phyloP scores from a whole-genome alignment of 1,140 invertebrate genomes.

The Bilobella aurantiaca region DNA sequence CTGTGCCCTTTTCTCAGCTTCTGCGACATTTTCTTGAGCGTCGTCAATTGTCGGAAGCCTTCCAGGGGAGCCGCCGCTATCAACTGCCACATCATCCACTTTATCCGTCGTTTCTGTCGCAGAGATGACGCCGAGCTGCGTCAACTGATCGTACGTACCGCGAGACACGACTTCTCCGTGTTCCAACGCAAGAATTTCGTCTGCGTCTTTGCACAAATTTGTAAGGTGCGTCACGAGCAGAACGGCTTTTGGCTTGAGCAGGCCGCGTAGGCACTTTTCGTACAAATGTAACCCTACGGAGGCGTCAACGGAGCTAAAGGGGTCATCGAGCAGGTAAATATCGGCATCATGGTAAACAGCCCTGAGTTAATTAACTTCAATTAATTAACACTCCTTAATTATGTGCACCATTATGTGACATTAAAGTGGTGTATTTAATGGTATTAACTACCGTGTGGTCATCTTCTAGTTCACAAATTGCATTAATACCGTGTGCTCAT shows the following conservation, averaged over 20 bases:
- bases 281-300: slow-evolving; percentile 77
- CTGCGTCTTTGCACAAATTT: slow-evolving; percentile 61
- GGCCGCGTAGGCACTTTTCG: slow-evolving; percentile 66
- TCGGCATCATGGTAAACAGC: background rate
- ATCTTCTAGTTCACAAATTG: background rate
- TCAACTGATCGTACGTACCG: background rate
- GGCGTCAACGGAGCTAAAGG: slow-evolving; percentile 57
- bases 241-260: slow-evolving; percentile 70
- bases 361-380: background rate
- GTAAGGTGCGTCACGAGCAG: slow-evolving; percentile 78
- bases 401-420: background rate
- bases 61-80: background rate
- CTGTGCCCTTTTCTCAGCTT: too few relatives aligned
- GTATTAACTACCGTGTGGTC: too few relatives aligned
- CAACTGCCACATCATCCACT: background rate
- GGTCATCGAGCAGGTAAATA: too few relatives aligned
- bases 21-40: too few relatives aligned
- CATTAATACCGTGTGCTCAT: background rate
- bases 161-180: background rate
- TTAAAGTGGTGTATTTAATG: background rate
- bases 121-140: slow-evolving; percentile 57
- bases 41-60: background rate
- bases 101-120: background rate
- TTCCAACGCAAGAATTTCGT: background rate
- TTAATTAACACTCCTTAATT: background rate